A percentile compares a stretch with the other conserved stretches of the same genome.
phyloP scores from a whole-genome alignment of 2,797 vertebrate species.

The Channa striata region DNA sequence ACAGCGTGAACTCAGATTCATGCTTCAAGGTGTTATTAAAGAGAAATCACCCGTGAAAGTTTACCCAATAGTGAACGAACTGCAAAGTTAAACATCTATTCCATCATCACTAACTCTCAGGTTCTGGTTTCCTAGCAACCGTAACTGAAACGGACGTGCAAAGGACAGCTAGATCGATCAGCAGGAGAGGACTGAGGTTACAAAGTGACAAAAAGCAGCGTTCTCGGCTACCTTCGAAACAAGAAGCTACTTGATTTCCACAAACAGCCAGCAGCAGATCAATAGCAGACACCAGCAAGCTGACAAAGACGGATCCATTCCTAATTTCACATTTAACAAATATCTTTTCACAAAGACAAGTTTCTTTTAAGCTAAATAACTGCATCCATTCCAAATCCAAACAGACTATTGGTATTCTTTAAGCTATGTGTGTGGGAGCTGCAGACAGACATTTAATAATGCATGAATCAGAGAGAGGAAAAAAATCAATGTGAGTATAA shows the following conservation, averaged over 20 bases:
- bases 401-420: constrained; percentile 31
- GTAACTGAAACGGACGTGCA: constrained; percentile 50
- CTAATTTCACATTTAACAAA: constrained; percentile 15
- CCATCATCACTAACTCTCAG: constrained; percentile 51
- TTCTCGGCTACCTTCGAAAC: constrained; percentile 38
- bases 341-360: constrained; percentile 8
- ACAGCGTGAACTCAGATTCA: background rate
- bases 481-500: constrained; percentile 67
- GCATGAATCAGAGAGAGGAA: constrained; percentile 59
- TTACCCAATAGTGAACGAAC: constrained; percentile 29
- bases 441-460: constrained; percentile 76
- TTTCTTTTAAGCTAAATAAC: constrained; percentile 4
- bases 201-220: constrained; percentile 58
- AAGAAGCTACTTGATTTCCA: constrained; percentile 39
- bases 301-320: background rate
- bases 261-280: constrained; percentile 18
- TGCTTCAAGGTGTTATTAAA: background rate
- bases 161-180: constrained; percentile 68
- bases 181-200: constrained; percentile 51
- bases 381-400: constrained; percentile 14
- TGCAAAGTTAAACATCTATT: constrained; percentile 51
- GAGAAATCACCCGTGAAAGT: constrained; percentile 5
- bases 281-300: background rate
- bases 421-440: constrained; percentile 43
- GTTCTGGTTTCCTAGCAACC: constrained; percentile 79